These are phyloP conservation scores for Parthenolecanium corni DNA, from an alignment of 2,888 invertebrate genomes.

Conservation along the genomic window DNA sequence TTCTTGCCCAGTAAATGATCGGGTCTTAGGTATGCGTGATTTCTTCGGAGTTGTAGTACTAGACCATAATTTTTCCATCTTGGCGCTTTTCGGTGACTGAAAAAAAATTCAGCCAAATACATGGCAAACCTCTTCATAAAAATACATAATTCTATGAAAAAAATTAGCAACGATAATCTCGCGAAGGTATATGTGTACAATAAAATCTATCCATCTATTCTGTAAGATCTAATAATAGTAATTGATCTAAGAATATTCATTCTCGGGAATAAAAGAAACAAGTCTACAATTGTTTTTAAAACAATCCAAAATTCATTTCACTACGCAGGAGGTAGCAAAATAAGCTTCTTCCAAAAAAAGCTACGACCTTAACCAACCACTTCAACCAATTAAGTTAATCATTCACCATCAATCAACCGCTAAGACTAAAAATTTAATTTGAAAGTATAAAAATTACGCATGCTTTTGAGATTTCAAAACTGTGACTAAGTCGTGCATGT, in stretches of 20 bases:
- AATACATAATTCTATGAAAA: background rate
- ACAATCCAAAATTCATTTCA: no score
- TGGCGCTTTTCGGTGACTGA: constrained; percentile 6
- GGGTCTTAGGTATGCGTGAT: constrained; percentile 30
- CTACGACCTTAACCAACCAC: background rate
- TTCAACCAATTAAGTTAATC: background rate
- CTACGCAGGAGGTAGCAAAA: background rate
- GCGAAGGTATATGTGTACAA: no score
- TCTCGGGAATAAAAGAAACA: no score
- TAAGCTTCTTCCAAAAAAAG: background rate
- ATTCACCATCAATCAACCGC: background rate
- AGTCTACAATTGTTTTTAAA: no score
- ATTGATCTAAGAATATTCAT: background rate
- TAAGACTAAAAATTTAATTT: background rate
- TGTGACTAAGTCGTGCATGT: background rate
- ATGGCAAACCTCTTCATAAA: constrained; percentile 1
- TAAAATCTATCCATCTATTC: no score
- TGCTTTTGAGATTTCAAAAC: background rate
- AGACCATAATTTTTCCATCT: constrained; percentile 7
- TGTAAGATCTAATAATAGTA: background rate
- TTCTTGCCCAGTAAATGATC: constrained; percentile 28
- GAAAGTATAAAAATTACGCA: background rate
- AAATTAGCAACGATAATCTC: background rate
- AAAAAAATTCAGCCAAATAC: constrained; percentile 23
- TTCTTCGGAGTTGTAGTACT: constrained; percentile 29